Evolutionary conservation across 35 echinoderm and acorn worm species (phyloP).

Genomic region (Strongylocentrotus purpuratus): DNA sequence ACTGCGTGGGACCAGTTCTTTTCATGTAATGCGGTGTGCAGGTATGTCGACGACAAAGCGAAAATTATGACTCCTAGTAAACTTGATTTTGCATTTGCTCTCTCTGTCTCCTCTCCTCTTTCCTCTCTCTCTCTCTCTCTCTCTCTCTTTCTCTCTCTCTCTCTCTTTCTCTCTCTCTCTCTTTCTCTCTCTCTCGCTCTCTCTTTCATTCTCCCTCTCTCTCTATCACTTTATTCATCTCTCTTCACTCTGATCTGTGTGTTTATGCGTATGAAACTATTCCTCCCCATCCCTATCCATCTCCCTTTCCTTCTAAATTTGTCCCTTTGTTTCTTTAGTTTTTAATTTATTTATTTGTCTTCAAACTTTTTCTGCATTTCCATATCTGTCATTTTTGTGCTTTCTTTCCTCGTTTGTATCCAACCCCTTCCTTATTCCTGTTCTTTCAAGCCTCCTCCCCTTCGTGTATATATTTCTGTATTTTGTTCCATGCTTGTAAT

Average conservation of each 20-base stretch:
- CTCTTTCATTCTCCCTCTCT: neutral
- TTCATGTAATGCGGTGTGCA: neutral
- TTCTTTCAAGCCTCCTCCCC: too few relatives aligned
- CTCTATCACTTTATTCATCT: neutral
- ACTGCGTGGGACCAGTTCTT: neutral
- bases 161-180: neutral
- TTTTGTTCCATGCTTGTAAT: too few relatives aligned
- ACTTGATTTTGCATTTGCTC: neutral
- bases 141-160: neutral
- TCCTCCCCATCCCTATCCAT: too few relatives aligned
- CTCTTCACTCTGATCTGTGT: too few relatives aligned
- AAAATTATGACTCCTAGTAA: neutral
- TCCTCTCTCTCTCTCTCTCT: neutral
- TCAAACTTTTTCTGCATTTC: too few relatives aligned
- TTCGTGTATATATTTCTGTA: too few relatives aligned
- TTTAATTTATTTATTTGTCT: too few relatives aligned
- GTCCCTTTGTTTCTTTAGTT: neutral
- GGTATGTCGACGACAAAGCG: neutral
- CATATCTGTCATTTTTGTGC: too few relatives aligned
- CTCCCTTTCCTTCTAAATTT: neutral
- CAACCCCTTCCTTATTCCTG: too few relatives aligned
- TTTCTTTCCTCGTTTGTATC: too few relatives aligned
- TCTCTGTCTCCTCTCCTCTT: neutral
- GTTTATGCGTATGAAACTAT: too few relatives aligned
- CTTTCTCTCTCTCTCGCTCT: neutral